phyloP scores from a whole-genome alignment of 1,140 invertebrate genomes.

The Ganaspis sp. region DNA sequence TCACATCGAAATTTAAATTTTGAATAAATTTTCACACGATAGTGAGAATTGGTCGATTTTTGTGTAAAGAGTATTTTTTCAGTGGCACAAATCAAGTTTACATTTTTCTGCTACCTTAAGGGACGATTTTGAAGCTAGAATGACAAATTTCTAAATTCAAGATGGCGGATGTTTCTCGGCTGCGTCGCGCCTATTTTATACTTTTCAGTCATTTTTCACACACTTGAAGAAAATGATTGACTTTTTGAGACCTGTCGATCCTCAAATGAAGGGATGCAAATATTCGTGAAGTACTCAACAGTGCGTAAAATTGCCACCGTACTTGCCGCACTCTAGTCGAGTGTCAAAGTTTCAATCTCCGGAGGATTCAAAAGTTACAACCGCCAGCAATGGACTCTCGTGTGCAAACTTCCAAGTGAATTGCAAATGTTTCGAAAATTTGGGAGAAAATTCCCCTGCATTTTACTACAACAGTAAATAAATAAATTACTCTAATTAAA shows the following conservation, averaged over 20 bases:
- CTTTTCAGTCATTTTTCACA: no score
- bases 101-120: background rate
- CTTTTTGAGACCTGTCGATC: background rate
- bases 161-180: background rate
- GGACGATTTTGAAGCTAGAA: background rate
- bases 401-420: background rate
- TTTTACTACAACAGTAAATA: no score
- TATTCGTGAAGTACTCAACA: slow-evolving; percentile 22
- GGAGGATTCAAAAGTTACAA: slow-evolving; percentile 39
- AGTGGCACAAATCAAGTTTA: background rate
- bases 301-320: slow-evolving; percentile 52
- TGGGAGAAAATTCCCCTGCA: no score
- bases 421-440: background rate
- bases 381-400: background rate
- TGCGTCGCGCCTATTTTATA: no score
- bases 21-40: background rate
- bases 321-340: slow-evolving; percentile 40
- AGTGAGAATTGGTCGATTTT: background rate
- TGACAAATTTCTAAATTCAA: background rate
- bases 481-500: no score
- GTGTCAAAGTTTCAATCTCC: slow-evolving; percentile 42
- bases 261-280: background rate
- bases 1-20: background rate
- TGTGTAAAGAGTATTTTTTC: background rate
- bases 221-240: background rate